Percentiles rank a stretch among this genome's conserved stretches.
Evolutionary conservation across 2,888 invertebrate genomes (phyloP).

Genomic region (Caenorhabditis afra): DNA sequence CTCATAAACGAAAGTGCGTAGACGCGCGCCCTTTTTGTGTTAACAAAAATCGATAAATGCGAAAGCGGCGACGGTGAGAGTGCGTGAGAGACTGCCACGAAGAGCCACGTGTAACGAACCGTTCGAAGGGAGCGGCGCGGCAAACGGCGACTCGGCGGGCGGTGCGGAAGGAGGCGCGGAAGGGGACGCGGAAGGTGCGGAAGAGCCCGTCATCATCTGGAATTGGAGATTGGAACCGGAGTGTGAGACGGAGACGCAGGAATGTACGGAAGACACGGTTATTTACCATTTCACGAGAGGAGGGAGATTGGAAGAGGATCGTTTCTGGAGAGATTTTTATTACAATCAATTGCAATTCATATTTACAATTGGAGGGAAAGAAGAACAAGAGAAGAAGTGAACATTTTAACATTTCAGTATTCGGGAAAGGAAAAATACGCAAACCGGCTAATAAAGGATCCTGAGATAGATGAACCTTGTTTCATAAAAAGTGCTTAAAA

Average conservation of each 20-base stretch:
- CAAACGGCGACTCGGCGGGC: constrained; percentile 35
- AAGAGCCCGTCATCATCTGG: constrained; percentile 54
- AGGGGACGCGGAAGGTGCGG: constrained; percentile 19
- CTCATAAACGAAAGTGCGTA: background rate
- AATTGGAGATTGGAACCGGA: constrained; percentile 2
- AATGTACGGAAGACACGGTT: constrained; percentile 12
- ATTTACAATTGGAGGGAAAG: background rate
- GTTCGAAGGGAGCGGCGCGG: constrained; percentile 10
- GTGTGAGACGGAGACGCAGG: background rate
- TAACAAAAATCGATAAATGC: constrained; percentile 20
- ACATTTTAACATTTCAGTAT: too few species aligned
- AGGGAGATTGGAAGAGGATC: background rate
- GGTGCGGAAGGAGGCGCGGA: constrained; percentile 37
- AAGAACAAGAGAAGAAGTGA: background rate
- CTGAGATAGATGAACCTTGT: too few species aligned
- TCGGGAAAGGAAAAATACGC: too few species aligned
- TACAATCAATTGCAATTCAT: constrained; percentile 5
- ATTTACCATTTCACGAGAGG: background rate
- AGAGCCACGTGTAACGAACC: constrained; percentile 29
- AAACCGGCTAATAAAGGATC: too few species aligned
- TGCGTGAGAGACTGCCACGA: background rate
- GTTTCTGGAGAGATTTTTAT: background rate
- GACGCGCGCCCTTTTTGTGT: background rate
- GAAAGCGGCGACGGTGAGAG: background rate
- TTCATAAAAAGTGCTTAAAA: constrained; percentile 1